Evolutionary conservation across 2,113 vertebrate species (phyloP).

Genomic region (Podarcis raffonei): DNA sequence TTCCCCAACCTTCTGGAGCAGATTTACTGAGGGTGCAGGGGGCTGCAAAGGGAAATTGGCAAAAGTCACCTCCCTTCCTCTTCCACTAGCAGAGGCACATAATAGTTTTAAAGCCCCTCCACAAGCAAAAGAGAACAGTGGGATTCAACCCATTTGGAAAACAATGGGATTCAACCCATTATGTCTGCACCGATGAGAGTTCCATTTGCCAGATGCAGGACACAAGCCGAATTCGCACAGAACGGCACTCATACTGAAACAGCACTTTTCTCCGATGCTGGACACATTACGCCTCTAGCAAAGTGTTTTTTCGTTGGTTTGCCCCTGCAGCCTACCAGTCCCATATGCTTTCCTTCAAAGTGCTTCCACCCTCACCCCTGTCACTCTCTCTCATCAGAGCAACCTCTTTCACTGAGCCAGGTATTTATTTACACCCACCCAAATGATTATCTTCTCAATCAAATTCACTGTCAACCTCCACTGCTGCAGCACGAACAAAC

Average conservation of each 20-base stretch:
- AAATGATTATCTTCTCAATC: conserved; percentile 28
- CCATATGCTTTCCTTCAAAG: neutral
- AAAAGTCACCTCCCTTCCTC: no score
- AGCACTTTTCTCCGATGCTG: conserved; percentile 12
- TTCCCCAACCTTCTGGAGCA: no score
- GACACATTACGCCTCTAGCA: neutral
- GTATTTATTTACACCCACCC: conserved; percentile 7
- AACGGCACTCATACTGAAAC: neutral
- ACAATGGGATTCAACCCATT: no score
- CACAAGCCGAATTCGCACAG: neutral
- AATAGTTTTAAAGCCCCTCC: no score
- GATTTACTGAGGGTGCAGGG: no score
- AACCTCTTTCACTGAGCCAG: neutral
- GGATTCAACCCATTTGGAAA: neutral
- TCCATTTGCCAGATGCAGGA: neutral
- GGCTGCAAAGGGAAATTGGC: no score
- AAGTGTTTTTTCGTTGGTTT: neutral
- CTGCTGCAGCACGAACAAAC: neutral
- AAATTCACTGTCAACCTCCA: conserved; percentile 19
- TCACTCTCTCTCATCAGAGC: neutral
- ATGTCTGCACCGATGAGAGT: neutral
- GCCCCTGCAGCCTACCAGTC: neutral
- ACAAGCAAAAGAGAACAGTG: no score
- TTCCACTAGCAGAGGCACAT: no score
- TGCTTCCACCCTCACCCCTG: neutral